phyloP scores from a whole-genome alignment of 2,113 vertebrate species.

The Tringa solitaria region DNA sequence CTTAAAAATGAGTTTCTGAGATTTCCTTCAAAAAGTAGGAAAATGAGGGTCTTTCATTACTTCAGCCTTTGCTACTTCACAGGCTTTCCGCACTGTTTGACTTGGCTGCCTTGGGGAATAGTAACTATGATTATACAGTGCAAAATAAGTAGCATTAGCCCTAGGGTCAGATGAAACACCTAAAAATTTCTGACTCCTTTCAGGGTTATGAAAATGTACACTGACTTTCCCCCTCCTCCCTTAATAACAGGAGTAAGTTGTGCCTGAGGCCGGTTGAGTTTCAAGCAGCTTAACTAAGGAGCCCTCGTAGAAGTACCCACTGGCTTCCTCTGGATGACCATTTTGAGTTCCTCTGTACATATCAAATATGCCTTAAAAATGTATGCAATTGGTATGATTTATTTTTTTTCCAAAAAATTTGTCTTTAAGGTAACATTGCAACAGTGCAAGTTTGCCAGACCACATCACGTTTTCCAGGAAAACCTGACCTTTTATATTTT shows the following conservation, averaged over 20 bases:
- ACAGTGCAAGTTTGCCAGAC: neutral
- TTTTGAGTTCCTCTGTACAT: neutral
- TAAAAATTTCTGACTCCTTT: neutral
- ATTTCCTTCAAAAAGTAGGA: neutral
- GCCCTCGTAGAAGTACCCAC: neutral
- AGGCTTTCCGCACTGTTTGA: constrained; percentile 13
- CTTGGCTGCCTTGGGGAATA: neutral
- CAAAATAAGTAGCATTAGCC: neutral
- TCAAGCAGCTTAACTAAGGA: neutral
- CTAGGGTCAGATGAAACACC: neutral
- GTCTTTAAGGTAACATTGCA: neutral
- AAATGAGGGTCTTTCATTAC: neutral
- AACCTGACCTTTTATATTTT: neutral
- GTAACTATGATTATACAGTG: neutral
- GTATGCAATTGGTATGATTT: neutral
- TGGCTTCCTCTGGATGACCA: neutral
- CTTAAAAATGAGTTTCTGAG: neutral
- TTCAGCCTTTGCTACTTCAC: constrained; percentile 2
- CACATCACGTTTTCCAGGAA: neutral
- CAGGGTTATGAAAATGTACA: constrained; percentile 33
- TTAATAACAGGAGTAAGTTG: neutral
- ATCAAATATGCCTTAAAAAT: neutral
- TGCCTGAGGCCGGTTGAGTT: neutral
- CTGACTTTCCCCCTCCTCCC: neutral
- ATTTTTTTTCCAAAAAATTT: neutral